A percentile compares a stretch with the other conserved stretches of the same genome.
Conservation (phyloP, 2,888 invertebrate genomes). For the Cephus nigrinus region DNA sequence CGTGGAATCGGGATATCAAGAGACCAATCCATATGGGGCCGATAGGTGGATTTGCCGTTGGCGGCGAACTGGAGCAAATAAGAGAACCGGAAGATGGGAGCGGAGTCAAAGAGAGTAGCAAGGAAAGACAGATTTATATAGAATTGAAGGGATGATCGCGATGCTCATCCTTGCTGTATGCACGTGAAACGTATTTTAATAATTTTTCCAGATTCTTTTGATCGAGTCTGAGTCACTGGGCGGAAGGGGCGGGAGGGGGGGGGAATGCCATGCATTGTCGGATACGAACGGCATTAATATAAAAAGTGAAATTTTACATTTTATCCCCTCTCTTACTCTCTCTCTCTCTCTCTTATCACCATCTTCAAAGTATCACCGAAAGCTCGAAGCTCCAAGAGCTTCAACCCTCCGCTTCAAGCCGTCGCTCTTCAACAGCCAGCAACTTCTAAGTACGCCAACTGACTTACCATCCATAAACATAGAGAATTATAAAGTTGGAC, state of each 20-base stretch:
- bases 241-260: too few relatives aligned
- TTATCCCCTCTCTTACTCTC: too few relatives aligned
- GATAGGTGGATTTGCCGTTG: not conserved
- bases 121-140: not conserved
- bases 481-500: not conserved
- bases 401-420: not conserved
- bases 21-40: not conserved
- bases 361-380: not conserved
- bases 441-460: not conserved
- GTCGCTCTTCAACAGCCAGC: not conserved
- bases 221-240: not conserved
- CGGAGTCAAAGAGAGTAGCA: not conserved
- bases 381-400: not conserved
- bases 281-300: not conserved
- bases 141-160: not conserved
- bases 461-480: not conserved
- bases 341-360: not conserved
- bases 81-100: not conserved
- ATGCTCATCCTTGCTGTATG: constrained; percentile 12
- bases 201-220: constrained; percentile 10
- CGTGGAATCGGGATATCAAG: not conserved
- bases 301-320: not conserved
- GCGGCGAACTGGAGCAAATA: not conserved
- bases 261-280: not conserved
- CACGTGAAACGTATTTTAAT: constrained; percentile 14